phyloP scores from a whole-genome alignment of 2,113 vertebrate species.

The Erpornis zantholeuca region DNA sequence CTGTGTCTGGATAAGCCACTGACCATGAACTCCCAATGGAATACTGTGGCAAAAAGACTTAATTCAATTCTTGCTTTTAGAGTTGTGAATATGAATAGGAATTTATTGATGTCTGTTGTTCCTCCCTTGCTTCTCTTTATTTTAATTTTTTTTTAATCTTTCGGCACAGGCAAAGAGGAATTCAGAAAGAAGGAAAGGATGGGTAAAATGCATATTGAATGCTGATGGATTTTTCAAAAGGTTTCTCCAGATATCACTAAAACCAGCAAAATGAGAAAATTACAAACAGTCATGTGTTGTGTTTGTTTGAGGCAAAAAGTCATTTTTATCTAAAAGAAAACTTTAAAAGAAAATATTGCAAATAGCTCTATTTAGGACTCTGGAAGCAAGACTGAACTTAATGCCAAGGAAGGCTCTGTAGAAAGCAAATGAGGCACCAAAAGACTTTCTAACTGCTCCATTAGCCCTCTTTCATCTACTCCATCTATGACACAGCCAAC shows the following conservation, averaged over 20 bases:
- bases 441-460: conserved; percentile 24
- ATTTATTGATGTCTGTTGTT: background rate
- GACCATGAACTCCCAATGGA: background rate
- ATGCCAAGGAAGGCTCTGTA: background rate
- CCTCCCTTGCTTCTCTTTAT: background rate
- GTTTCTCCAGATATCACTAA: background rate
- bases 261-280: background rate
- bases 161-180: background rate
- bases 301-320: background rate
- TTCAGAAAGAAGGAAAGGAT: background rate
- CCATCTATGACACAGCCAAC: conserved; percentile 1
- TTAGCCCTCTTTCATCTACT: conserved; percentile 38
- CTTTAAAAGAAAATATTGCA: background rate
- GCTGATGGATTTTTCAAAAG: background rate
- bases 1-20: background rate
- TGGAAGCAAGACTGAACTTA: conserved; percentile 1
- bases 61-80: background rate
- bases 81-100: background rate
- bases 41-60: background rate
- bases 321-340: background rate
- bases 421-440: conserved; percentile 40
- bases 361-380: background rate
- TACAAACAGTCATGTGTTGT: fast-evolving
- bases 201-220: background rate
- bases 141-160: background rate